Base-by-base conservation (phyloP, 2,888 invertebrate genomes). In the Leucophenga maculata region DNA sequence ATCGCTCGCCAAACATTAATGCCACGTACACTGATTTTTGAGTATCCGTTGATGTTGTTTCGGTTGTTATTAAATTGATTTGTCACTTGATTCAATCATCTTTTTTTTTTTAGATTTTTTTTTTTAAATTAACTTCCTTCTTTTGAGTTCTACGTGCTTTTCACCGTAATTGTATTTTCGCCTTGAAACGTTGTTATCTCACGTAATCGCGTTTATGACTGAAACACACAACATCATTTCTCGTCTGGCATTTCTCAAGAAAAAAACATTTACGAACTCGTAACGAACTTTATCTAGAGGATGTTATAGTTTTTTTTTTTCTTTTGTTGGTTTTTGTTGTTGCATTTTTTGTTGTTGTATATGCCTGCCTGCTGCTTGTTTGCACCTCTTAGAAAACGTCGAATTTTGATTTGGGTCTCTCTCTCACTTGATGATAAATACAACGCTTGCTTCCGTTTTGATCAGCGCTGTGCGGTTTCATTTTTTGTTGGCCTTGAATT, bases 401-500 rank as follows among this genome's bases (percentile, higher is more conserved):
- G 78, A 77, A 80, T 78, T 78, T 78, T 74, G 67, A 46, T 18
- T 72, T 65, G 65, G 65, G 31, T 74, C 69, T 69, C 77, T 82
- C 77, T 82, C 79, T 78, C 73, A 70, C 71, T 76, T 67, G 66
- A 57, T 67, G 59, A 55, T 67, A 22, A 44, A 50, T 16, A 55
- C 67, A 67, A 57, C 72, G 20, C 70, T 76, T 78, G 78, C 79
- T 74, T 74, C 77, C 77, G 69, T 75, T 73, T 71, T 70, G 72
- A 70, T 69, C 62, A 71, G 72, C 65, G 57, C 52, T 22, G 73
- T 73, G 75, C 75, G 72, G 70, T 76, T 83, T 87, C 87, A 87
- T 84, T 87, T 87, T 84, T 88, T 89, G 83, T 88, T 88, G 71
- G 93, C 93, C 86, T 95, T 95, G 94, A 96, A 97, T 89, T 95